Evolutionary conservation across 2,797 vertebrate species (phyloP).

Genomic region (Karalla daura): DNA sequence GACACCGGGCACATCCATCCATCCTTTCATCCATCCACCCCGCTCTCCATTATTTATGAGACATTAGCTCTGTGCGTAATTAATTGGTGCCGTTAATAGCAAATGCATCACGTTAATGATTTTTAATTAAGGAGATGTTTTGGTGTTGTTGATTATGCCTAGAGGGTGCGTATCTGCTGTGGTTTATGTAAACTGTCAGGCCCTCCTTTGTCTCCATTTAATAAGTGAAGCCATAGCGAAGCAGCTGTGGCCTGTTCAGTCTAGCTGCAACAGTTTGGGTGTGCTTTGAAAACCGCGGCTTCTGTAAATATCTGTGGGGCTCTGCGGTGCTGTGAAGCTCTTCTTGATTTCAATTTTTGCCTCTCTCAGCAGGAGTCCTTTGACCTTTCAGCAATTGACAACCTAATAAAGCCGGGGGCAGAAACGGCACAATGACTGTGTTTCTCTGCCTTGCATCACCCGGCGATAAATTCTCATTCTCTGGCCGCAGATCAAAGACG

Average conservation of each 20-base stretch:
- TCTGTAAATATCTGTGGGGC: slow-evolving; percentile 11
- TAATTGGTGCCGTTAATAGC: slow-evolving; percentile 75
- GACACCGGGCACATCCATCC: slow-evolving; percentile 49
- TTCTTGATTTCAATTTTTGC: slow-evolving; percentile 24
- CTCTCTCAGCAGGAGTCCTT: slow-evolving; percentile 30
- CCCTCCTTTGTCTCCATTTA: slow-evolving; percentile 59
- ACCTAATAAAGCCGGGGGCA: slow-evolving; percentile 36
- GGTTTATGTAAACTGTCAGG: slow-evolving; percentile 71
- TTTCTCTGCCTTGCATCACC: slow-evolving; percentile 45
- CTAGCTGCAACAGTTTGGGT: slow-evolving; percentile 30
- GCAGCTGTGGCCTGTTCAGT: slow-evolving; percentile 26
- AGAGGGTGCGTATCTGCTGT: slow-evolving; percentile 61
- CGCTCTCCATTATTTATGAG: slow-evolving; percentile 69
- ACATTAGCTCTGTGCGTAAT: slow-evolving; percentile 76
- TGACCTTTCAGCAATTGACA: slow-evolving; percentile 62
- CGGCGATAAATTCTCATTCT: slow-evolving; percentile 23
- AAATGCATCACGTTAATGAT: slow-evolving; percentile 76
- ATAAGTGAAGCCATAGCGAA: slow-evolving; percentile 49
- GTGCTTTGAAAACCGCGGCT: slow-evolving; percentile 19
- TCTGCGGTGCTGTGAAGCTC: slow-evolving; percentile 18
- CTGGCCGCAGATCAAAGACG: slow-evolving; percentile 43
- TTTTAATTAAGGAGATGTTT: slow-evolving; percentile 79
- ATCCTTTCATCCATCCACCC: slow-evolving; percentile 52
- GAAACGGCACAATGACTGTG: slow-evolving; percentile 24
- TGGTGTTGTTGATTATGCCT: slow-evolving; percentile 73